phyloP scores from a whole-genome alignment of 2,113 vertebrate genomes.

The Ammodytes marinus region DNA sequence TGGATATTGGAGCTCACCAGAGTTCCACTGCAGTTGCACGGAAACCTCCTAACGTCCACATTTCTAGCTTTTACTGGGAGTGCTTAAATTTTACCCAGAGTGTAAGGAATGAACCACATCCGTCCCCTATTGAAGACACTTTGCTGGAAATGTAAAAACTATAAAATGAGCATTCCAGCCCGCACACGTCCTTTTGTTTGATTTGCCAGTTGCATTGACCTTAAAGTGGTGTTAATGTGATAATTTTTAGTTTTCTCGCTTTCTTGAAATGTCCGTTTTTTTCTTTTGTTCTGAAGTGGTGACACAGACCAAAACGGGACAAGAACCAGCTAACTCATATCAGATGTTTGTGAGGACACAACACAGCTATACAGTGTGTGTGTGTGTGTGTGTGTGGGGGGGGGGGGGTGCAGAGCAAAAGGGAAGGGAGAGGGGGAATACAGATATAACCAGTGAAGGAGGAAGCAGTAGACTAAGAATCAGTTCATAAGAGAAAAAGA shows the following conservation, averaged over 20 bases:
- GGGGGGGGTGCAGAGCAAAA: not conserved
- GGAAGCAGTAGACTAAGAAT: constrained; percentile 7
- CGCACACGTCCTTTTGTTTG: not conserved
- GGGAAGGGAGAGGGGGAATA: constrained; percentile 4
- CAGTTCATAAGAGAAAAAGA: constrained; percentile 6
- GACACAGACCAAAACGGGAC: constrained; percentile 24
- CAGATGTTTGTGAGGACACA: constrained; percentile 68
- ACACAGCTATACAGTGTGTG: not conserved
- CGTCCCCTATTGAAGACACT: not conserved
- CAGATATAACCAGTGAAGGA: constrained; percentile 16
- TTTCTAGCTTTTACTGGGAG: not conserved
- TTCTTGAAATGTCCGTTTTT: constrained; percentile 6
- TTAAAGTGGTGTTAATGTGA: constrained; percentile 20
- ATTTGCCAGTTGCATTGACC: not conserved
- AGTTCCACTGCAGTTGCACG: constrained; percentile 36
- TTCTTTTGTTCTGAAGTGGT: constrained; percentile 13
- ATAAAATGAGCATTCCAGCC: not conserved
- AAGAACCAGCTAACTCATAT: constrained; percentile 56
- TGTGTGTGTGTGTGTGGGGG: not conserved
- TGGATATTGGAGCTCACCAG: constrained; percentile 58
- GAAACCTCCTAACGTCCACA: constrained; percentile 33
- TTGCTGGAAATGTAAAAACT: not conserved
- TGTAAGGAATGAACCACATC: not conserved
- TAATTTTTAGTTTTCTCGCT: constrained; percentile 21
- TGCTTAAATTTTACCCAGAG: not conserved